These are phyloP conservation scores for Brachyhypopomus gauderio DNA, from an alignment of 2,113 vertebrate genomes.

Conservation along the genomic window DNA sequence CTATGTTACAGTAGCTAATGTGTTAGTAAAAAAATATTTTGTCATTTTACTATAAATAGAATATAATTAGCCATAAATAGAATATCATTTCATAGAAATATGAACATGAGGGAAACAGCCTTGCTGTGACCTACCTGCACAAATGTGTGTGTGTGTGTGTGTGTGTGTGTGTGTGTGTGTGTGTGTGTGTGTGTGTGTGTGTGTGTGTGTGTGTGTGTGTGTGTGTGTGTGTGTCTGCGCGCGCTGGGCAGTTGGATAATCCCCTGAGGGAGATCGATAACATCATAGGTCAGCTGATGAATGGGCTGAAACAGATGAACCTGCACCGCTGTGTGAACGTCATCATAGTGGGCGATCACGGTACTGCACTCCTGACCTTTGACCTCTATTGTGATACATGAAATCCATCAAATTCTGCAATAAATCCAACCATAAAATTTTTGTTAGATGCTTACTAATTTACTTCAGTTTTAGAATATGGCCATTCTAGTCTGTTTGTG, in stretches of 20 bases:
- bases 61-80: too few species aligned
- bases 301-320: slow-evolving; percentile 93
- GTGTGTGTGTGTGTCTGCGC: slow-evolving; percentile 19
- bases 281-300: slow-evolving; percentile 94
- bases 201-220: not conserved
- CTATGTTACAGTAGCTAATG: too few species aligned
- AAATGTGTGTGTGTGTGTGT: not conserved
- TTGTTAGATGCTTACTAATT: too few species aligned
- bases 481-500: too few species aligned
- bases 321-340: slow-evolving; percentile 94
- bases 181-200: slow-evolving; percentile 14
- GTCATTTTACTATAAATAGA: too few species aligned
- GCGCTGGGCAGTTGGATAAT: slow-evolving; percentile 81
- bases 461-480: too few species aligned
- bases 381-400: not conserved
- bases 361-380: slow-evolving; percentile 65
- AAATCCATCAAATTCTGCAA: too few species aligned
- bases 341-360: slow-evolving; percentile 95
- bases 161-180: not conserved
- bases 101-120: too few species aligned
- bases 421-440: not conserved
- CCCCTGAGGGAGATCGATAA: slow-evolving; percentile 90
- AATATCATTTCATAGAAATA: too few species aligned
- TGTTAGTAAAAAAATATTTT: too few species aligned
- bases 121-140: too few species aligned